Evolutionary conservation across 2,888 invertebrate species (phyloP), one percentile per base, ranked within the genome.

Genomic region (Xestia ashworthii): DNA sequence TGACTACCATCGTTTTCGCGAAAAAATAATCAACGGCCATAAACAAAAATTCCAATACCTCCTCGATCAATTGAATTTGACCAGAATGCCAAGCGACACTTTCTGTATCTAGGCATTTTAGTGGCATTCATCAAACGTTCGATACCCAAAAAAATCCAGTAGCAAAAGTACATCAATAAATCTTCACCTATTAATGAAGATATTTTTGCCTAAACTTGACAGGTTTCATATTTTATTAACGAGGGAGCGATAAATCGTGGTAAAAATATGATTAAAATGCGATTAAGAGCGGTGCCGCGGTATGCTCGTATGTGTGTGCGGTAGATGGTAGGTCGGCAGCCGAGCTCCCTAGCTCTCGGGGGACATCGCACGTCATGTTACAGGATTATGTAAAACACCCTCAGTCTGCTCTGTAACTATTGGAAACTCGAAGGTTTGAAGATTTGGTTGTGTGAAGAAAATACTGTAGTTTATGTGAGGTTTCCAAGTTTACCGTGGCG

Each of bases 201-300:
- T 44, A 68, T 74, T 82, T 87, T 75, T 71, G 48, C 58, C 50
- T 69, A 77, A 79, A 67, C 32, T 67, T 41, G 81, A 74, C 72
- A 67, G 71, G 78, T 66, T 81, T 79, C 76, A 67, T 76, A 64
- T 87, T 76, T 69, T 48, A 58, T 11, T 70, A 71, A 62, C 82
- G 14, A 60, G 85, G 83, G 79, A 80, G 58, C 70, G 41, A 85
- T 87, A 87, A 79, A 77, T 86, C 79, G 68, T 66, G 14, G 41
- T 46, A 65, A 81, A 67, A 70, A 76, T 73, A 66, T 85, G 82
- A 77, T 88, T 71, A 65, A 82, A 74, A 64, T 41, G 62, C 46
- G n/a, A n/a, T n/a, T n/a, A n/a, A 62, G 64, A 73, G 74, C 22
- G 48, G 8, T 16, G 38, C 50, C 46, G 68, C 48, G 46, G 75